Conservation (phyloP, 2,888 invertebrate species). For the Cerastis leucographa region DNA sequence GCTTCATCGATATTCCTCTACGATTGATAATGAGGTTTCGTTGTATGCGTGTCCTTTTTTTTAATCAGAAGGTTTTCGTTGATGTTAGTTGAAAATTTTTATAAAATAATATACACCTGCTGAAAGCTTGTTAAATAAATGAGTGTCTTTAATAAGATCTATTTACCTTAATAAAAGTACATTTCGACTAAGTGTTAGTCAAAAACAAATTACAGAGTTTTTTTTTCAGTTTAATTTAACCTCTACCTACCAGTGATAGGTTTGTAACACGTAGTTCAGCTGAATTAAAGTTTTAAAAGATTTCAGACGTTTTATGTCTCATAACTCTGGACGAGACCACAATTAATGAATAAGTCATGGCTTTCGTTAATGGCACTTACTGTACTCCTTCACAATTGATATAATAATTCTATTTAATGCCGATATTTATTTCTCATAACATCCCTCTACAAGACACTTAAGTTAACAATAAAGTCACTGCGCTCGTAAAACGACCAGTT, state of each 20-base stretch:
- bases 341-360: slow-evolving; percentile 14
- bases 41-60: not conserved
- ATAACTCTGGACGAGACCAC: not conserved
- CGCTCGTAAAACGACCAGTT: slow-evolving; percentile 20
- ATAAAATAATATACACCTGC: not conserved
- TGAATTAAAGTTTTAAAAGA: not conserved
- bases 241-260: not conserved
- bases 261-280: not conserved
- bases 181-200: not conserved
- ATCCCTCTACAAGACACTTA: slow-evolving; percentile 20
- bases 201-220: not conserved
- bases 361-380: not conserved
- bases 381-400: slow-evolving; percentile 8
- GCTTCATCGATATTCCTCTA: slow-evolving; percentile 57
- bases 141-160: no score
- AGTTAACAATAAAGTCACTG: slow-evolving; percentile 20
- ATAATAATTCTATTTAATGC: slow-evolving; percentile 21
- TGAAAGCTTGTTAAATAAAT: no score
- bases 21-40: slow-evolving; percentile 37
- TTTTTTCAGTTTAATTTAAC: not conserved
- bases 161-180: no score
- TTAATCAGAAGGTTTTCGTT: not conserved
- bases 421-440: slow-evolving; percentile 32
- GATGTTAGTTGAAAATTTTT: not conserved
- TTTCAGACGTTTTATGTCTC: not conserved